Conservation (phyloP, 2,113 vertebrate species). For the Nannospalax galili region DNA sequence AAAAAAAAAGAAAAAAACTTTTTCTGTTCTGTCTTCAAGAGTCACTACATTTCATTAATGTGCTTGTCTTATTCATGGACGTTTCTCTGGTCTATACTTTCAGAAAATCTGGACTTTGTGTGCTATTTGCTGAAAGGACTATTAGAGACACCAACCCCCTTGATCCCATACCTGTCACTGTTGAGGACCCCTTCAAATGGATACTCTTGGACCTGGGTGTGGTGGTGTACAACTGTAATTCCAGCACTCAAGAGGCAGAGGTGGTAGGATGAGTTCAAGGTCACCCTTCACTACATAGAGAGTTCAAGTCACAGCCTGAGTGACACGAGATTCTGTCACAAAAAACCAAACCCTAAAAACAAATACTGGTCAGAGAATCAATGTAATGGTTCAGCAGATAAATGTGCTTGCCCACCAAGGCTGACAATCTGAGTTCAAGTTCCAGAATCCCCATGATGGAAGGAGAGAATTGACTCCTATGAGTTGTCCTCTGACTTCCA, state of each 20-base stretch:
- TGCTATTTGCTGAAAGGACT: neutral
- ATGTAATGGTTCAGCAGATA: neutral
- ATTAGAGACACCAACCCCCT: neutral
- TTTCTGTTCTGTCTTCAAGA: neutral
- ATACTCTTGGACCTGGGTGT: neutral
- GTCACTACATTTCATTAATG: constrained; percentile 33
- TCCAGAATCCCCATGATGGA: neutral
- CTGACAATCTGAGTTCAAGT: neutral
- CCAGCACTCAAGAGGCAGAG: neutral
- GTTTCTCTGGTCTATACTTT: constrained; percentile 40
- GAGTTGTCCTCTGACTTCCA: neutral
- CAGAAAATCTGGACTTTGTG: neutral
- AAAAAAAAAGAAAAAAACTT: no score
- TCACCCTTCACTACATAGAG: neutral
- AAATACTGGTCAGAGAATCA: neutral
- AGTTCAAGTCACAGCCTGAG: neutral
- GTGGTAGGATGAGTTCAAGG: neutral
- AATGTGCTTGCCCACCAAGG: neutral
- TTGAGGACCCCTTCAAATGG: neutral
- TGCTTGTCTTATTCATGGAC: constrained; percentile 60
- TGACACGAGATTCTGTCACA: neutral
- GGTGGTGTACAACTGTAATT: neutral
- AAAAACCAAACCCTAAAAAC: neutral
- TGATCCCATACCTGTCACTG: neutral
- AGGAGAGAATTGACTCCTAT: neutral